phyloP scores from a whole-genome alignment of 2,113 vertebrate species.

The Phocoena phocoena region DNA sequence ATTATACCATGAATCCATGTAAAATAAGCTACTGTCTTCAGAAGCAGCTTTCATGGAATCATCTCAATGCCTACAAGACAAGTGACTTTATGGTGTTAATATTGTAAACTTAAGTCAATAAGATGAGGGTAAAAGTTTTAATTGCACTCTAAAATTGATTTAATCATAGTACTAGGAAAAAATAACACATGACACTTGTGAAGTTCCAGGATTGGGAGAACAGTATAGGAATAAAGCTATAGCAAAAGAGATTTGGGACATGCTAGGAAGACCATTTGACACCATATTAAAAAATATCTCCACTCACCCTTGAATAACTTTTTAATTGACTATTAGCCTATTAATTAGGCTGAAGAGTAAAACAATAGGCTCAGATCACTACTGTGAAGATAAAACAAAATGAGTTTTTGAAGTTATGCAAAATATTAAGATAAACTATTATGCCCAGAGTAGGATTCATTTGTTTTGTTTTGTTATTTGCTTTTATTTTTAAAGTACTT shows the following conservation, averaged over 20 bases:
- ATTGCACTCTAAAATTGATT: background rate
- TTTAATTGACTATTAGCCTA: background rate
- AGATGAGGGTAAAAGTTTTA: background rate
- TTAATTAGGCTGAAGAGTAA: background rate
- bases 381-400: conserved; percentile 27
- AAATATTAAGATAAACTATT: conserved; percentile 18
- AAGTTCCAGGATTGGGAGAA: background rate
- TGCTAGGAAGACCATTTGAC: background rate
- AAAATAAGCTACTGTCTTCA: background rate
- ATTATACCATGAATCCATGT: background rate
- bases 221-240: background rate
- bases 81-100: background rate
- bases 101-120: background rate
- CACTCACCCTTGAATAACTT: background rate
- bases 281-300: background rate
- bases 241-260: background rate
- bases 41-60: background rate
- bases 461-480: background rate
- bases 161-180: background rate
- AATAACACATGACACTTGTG: background rate
- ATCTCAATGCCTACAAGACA: background rate
- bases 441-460: conserved; percentile 14
- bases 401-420: conserved; percentile 8
- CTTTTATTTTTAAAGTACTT: no score
- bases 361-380: background rate